Evolutionary conservation across 2,888 invertebrate genomes (phyloP), one percentile per base, ranked within the genome.

Genomic region (Eudemis profundana): DNA sequence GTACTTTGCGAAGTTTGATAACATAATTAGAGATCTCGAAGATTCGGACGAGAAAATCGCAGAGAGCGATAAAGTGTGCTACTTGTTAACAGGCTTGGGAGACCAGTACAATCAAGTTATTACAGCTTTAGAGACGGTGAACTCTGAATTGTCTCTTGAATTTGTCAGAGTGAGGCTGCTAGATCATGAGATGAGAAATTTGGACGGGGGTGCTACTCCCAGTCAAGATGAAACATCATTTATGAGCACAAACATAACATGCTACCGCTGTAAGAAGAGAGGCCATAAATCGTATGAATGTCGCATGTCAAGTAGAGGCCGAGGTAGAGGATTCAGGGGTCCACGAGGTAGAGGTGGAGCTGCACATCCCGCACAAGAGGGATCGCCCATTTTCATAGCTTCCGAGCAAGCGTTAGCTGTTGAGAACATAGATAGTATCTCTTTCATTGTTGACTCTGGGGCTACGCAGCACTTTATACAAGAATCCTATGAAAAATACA

Each of bases 401-500:
- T 21, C 51, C 12, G 14, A 17, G 1, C 36, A 36, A 33, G 36
- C 17, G 2, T 10, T 14, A 21, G n/a, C 19, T 19, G 4, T 12
- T 5, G 51, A 21, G 7, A 8, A 38, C 0, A 21, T 7, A 19
- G 4, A 4, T 17, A 8, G n/a, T 7, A 21, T 57, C 1, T 15
- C 46, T 14, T 57, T 57, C 21, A 36, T 46, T 1, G 57, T 46
- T 1, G 57, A 57, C 46, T 57, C 57, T 0, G 57, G 57, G 7
- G 46, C 40, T 2, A 40, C 40, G 1, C 54, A 54, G n/a, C 46
- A 57, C n/a, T 57, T 57, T 36, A 46, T 57, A 4, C 21, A 57
- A 36, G 19, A 29, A 21, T 17, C 19, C 10, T 57, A 57, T 33
- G 33, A 46, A 19, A 23, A 46, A 46, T 36, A 12, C 4, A 46